A percentile compares a stretch with the other conserved stretches of the same genome.
phyloP scores from a whole-genome alignment of 2,113 vertebrate genomes.

The Anser cygnoides region DNA sequence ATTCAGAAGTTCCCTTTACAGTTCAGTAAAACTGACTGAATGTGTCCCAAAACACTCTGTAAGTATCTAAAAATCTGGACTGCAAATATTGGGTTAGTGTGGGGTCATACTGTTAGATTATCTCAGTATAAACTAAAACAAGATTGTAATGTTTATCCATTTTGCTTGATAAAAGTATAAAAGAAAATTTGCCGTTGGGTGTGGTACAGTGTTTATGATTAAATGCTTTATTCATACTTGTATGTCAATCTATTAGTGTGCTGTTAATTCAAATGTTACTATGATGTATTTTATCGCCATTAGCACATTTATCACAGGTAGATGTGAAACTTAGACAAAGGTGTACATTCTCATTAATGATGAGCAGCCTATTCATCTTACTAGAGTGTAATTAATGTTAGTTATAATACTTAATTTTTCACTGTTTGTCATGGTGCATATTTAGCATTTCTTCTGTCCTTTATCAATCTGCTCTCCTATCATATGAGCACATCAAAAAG shows the following conservation, averaged over 20 bases:
- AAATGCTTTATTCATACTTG: slow-evolving; percentile 81
- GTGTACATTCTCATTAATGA: slow-evolving; percentile 93
- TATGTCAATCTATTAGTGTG: slow-evolving; percentile 86
- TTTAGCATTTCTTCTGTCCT: slow-evolving; percentile 81
- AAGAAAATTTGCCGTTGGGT: slow-evolving; percentile 74
- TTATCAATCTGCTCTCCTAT: slow-evolving; percentile 79
- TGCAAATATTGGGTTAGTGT: neutral
- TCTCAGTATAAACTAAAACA: slow-evolving; percentile 29
- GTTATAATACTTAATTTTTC: slow-evolving; percentile 86
- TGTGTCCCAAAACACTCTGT: neutral
- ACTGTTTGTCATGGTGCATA: slow-evolving; percentile 85
- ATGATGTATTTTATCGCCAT: slow-evolving; percentile 85
- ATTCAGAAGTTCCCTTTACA: slow-evolving; percentile 20
- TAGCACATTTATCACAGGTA: slow-evolving; percentile 91
- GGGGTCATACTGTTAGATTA: neutral
- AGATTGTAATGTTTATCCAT: slow-evolving; percentile 27
- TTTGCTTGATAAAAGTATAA: slow-evolving; percentile 56
- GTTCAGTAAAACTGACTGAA: slow-evolving; percentile 19
- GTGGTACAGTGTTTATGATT: slow-evolving; percentile 82
- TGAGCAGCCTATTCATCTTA: slow-evolving; percentile 87
- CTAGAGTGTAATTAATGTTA: slow-evolving; percentile 84
- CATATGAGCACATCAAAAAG: slow-evolving; percentile 76
- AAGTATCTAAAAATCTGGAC: neutral
- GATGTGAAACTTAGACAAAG: slow-evolving; percentile 89
- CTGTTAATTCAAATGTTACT: slow-evolving; percentile 84